These are phyloP conservation scores for Phortica okadai DNA, from an alignment of 2,888 invertebrate species.

Conservation along the genomic window DNA sequence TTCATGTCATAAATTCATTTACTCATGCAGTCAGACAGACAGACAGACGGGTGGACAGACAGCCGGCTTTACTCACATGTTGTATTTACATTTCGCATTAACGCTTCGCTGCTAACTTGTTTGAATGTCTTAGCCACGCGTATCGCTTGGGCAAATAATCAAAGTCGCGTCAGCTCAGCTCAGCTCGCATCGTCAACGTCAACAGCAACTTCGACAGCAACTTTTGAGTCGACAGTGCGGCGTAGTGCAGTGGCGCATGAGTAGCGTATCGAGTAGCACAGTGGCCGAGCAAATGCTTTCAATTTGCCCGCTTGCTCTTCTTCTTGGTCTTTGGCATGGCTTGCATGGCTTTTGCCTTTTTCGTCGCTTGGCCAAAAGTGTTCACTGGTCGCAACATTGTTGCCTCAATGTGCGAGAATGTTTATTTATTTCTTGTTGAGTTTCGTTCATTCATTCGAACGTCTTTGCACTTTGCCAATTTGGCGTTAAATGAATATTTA, in stretches of 20 bases:
- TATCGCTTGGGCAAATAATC: constrained; percentile 23
- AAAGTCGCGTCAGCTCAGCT: neutral
- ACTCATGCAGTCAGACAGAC: constrained; percentile 4
- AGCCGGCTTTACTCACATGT: neutral
- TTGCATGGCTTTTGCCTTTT: neutral
- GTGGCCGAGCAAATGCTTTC: no score
- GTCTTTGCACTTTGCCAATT: neutral
- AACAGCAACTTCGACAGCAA: neutral
- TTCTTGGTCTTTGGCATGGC: neutral
- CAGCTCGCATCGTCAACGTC: neutral
- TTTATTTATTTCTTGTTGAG: neutral
- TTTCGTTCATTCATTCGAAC: no score
- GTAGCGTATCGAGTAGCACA: neutral
- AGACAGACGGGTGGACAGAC: neutral
- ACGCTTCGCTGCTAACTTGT: constrained; percentile 28
- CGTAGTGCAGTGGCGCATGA: neutral
- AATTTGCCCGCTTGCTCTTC: neutral
- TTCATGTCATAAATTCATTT: constrained; percentile 9
- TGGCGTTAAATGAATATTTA: neutral
- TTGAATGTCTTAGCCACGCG: constrained; percentile 30
- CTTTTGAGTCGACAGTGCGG: neutral
- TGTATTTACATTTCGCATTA: constrained; percentile 32
- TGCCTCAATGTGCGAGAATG: neutral
- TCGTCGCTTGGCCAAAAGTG: neutral
- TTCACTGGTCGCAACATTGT: neutral